Base-by-base conservation (phyloP, 2,113 vertebrate species). In the Marcusenius ussheri region DNA sequence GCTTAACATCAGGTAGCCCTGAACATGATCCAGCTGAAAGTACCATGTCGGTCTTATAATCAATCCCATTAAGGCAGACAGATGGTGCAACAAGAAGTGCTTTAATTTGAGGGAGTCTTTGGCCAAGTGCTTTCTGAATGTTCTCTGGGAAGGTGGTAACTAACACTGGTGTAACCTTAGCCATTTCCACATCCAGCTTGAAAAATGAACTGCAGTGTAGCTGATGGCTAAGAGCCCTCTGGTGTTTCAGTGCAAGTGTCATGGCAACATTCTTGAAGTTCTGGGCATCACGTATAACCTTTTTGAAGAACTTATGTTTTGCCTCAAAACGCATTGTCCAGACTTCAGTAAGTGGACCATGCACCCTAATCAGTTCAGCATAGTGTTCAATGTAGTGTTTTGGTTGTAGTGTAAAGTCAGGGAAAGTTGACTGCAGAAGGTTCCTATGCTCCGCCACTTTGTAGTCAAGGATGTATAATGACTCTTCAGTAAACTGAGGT, bases 221-320 rank as follows among this genome's bases (percentile, higher is more conserved):
- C 70, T 46, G 17, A 51, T 91, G 89, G 5, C 47, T 51, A 17
- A 92, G 56, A 0, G 74, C 88, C 50, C 89, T 91, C 42, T 91
- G 91, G 24, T 91, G 91, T 19, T 86, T 90, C 0, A 87, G 17
- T 58, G 89, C 83, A 10, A 92, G 31, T 27, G 58, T 91, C 47
- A 90, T 58, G n/a, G 88, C 51, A 50, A 88, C 80, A 88, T 91
- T 91, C 17, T 39, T 91, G 27, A 89, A 90, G 19, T 92, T 92
- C 4, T 87, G 90, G 10, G 83, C 42, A 47, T 90, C 49, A 15
- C 49, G 49, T 50, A 50, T 50, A 35, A 35, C 35, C 35, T 35
- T 35, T 35, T 35, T 35, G 35, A 35, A 35, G 35, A 35, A 35
- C 35, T 35, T 35, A 1, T 35, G 35, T 35, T 35, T 35, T 1